Conservation (phyloP, 2,797 vertebrate species). For the Zenarchopterus dispar region DNA sequence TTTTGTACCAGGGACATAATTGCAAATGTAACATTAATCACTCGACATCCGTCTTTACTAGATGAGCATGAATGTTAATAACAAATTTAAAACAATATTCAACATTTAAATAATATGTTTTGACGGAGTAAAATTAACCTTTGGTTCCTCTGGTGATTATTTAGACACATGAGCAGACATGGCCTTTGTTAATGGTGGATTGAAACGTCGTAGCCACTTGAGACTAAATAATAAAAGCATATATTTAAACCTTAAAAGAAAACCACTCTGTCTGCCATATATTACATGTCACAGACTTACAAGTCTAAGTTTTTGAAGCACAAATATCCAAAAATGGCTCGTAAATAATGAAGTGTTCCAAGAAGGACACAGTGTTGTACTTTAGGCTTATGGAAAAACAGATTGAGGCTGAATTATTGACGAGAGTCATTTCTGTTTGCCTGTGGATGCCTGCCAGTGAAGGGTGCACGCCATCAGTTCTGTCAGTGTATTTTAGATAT, state of each 20-base stretch:
- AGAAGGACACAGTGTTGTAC: slow-evolving; percentile 64
- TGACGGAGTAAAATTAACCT: slow-evolving; percentile 51
- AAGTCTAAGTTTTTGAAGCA: slow-evolving; percentile 44
- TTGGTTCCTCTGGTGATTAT: slow-evolving; percentile 23
- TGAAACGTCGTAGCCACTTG: neutral
- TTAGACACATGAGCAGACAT: slow-evolving; percentile 28
- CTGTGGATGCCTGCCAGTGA: slow-evolving; percentile 62
- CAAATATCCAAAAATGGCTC: slow-evolving; percentile 44
- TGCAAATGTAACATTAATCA: slow-evolving; percentile 67
- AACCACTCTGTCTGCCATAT: too few relatives aligned
- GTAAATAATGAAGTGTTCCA: slow-evolving; percentile 68
- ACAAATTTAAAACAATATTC: slow-evolving; percentile 69
- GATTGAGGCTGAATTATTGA: slow-evolving; percentile 82
- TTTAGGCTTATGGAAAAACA: slow-evolving; percentile 76
- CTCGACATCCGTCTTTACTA: slow-evolving; percentile 50
- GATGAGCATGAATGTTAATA: slow-evolving; percentile 65
- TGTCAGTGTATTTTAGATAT: slow-evolving; percentile 56
- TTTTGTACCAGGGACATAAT: slow-evolving; percentile 54
- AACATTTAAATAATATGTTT: slow-evolving; percentile 57
- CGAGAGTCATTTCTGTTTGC: slow-evolving; percentile 73
- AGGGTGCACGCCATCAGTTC: slow-evolving; percentile 68
- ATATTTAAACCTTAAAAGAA: neutral
- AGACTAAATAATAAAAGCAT: slow-evolving; percentile 10
- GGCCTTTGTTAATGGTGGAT: slow-evolving; percentile 23
- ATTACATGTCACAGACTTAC: neutral